Percentiles rank a stretch among this genome's conserved stretches.
These are phyloP conservation scores for Mystacides longicornis DNA, from an alignment of 2,888 invertebrate species.

Conservation along the genomic window DNA sequence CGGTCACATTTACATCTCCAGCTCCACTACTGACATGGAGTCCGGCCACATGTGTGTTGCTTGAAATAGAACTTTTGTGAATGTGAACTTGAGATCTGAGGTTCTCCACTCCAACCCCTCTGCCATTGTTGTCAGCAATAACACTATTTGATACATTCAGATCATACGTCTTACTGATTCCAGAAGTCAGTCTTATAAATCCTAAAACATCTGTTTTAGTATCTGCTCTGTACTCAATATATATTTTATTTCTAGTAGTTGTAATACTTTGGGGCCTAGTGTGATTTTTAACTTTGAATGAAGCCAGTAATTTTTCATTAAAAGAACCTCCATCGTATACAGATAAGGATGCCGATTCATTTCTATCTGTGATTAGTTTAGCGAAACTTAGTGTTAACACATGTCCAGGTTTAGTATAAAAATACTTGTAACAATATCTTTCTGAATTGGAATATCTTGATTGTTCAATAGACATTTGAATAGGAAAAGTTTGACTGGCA, in stretches of 20 bases:
- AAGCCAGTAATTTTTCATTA: constrained; percentile 62
- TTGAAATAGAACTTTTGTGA: constrained; percentile 72
- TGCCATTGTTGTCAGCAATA: constrained; percentile 83
- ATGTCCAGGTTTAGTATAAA: constrained; percentile 69
- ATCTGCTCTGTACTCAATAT: constrained; percentile 69
- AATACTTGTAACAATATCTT: constrained; percentile 72
- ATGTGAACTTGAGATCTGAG: constrained; percentile 83
- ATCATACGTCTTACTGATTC: constrained; percentile 73
- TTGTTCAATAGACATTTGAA: constrained; percentile 76
- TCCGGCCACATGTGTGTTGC: constrained; percentile 86
- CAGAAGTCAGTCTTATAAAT: constrained; percentile 72
- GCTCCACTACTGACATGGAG: constrained; percentile 85
- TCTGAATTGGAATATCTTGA: constrained; percentile 61
- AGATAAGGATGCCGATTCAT: constrained; percentile 66
- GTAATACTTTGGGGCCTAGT: constrained; percentile 86
- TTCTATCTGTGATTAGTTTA: constrained; percentile 68
- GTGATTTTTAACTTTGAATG: constrained; percentile 70
- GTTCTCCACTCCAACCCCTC: constrained; percentile 92
- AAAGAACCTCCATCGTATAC: constrained; percentile 71
- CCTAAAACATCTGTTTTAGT: constrained; percentile 65
- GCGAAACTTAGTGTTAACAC: constrained; percentile 81
- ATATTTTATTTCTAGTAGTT: constrained; percentile 72
- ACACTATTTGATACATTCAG: constrained; percentile 79
- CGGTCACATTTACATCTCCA: constrained; percentile 89
- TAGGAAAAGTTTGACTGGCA: constrained; percentile 79